Evolutionary conservation across 1,140 invertebrate genomes (phyloP).

Genomic region (Diorhabda sublineata): DNA sequence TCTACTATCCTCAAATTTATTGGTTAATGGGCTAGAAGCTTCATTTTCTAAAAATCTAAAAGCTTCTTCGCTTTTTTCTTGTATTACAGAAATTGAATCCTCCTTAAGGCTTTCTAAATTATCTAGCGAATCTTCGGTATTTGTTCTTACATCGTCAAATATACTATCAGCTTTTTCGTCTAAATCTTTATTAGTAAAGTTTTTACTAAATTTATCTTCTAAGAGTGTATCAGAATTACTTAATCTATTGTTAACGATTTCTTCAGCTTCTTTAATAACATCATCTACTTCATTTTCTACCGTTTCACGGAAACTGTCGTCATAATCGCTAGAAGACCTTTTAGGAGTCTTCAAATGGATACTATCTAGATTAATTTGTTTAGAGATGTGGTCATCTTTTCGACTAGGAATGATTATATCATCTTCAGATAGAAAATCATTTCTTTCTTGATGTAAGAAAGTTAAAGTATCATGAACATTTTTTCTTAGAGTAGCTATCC

Average conservation of each 20-base stretch:
- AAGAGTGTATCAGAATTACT: constrained; percentile 11
- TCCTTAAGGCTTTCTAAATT: constrained; percentile 39
- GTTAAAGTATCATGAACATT: constrained; percentile 44
- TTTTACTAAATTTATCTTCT: constrained; percentile 19
- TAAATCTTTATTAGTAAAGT: constrained; percentile 13
- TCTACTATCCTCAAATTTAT: constrained; percentile 2
- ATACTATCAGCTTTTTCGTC: constrained; percentile 30
- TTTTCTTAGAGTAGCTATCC: constrained; percentile 40
- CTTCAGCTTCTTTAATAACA: constrained; percentile 40
- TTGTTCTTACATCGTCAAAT: constrained; percentile 32
- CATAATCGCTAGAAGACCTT: constrained; percentile 18
- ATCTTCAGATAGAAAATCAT: constrained; percentile 45
- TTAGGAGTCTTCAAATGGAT: constrained; percentile 34
- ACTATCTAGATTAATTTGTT: constrained; percentile 39
- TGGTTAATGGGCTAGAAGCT: constrained; percentile 31
- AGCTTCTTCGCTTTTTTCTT: constrained; percentile 44
- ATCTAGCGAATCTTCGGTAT: constrained; percentile 37
- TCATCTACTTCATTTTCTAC: constrained; percentile 37
- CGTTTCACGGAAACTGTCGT: constrained; percentile 27
- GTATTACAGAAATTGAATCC: constrained; percentile 36
- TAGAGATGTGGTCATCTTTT: constrained; percentile 44
- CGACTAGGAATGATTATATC: constrained; percentile 44
- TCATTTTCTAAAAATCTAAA: constrained; percentile 45
- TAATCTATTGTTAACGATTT: constrained; percentile 35
- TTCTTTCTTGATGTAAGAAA: constrained; percentile 46